Percentiles rank a stretch among this genome's conserved stretches.
Conservation (phyloP, 2,797 vertebrate species). For the Aplochiton taeniatus region DNA sequence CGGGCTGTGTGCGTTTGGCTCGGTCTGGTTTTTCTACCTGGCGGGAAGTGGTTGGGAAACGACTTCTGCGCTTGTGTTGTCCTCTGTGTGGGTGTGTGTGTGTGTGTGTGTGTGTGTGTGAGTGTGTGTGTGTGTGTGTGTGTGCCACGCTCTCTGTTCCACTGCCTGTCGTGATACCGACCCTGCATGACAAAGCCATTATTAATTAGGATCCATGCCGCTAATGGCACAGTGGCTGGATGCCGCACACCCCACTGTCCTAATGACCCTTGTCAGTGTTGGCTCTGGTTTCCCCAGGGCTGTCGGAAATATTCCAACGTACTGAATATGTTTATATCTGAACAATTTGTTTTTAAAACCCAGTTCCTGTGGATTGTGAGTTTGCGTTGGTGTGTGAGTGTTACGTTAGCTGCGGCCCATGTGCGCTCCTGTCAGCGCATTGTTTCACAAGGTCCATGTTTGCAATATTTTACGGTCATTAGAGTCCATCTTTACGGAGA, state of each 20-base stretch:
- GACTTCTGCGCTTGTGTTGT: too few relatives aligned
- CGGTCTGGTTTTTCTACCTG: too few relatives aligned
- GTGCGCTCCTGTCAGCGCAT: conserved; percentile 7
- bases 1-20: too few relatives aligned
- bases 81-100: background rate
- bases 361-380: too few relatives aligned
- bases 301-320: too few relatives aligned
- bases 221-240: too few relatives aligned
- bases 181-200: conserved; percentile 36
- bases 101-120: conserved; percentile 4
- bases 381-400: background rate
- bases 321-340: too few relatives aligned
- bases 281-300: too few relatives aligned
- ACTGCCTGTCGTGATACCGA: background rate
- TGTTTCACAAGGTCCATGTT: conserved; percentile 66
- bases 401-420: background rate
- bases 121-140: conserved; percentile 8
- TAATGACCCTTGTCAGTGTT: too few relatives aligned
- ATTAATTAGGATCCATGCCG: conserved; percentile 15
- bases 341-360: too few relatives aligned
- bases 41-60: too few relatives aligned
- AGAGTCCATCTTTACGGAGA: conserved; percentile 65
- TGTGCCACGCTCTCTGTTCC: background rate
- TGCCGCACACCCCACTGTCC: too few relatives aligned
- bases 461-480: conserved; percentile 68